Conservation (phyloP, 2,888 invertebrate genomes). For the Diabrotica balteata region DNA sequence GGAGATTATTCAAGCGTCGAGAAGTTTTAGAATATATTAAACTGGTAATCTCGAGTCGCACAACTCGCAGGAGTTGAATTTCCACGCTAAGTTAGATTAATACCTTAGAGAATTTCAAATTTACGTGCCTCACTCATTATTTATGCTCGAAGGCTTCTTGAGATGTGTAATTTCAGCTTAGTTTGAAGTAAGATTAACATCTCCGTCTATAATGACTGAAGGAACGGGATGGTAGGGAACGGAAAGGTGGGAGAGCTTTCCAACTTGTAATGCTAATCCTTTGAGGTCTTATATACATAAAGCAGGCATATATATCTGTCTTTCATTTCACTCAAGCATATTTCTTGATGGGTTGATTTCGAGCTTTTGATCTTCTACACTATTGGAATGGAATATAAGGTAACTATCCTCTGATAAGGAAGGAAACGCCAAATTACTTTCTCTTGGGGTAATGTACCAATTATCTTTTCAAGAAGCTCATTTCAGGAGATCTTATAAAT, state of each 20-base stretch:
- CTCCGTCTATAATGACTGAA: slow-evolving; percentile 46
- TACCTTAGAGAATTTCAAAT: slow-evolving; percentile 62
- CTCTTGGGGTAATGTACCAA: neutral
- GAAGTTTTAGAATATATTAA: slow-evolving; percentile 63
- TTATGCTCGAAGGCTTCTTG: slow-evolving; percentile 61
- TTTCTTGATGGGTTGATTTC: slow-evolving; percentile 32
- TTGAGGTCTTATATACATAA: slow-evolving; percentile 43
- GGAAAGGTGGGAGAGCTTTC: slow-evolving; percentile 40
- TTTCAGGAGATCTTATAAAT: too few relatives aligned
- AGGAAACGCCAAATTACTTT: neutral
- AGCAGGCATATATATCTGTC: slow-evolving; percentile 30
- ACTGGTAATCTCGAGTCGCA: slow-evolving; percentile 61
- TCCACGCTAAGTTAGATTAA: slow-evolving; percentile 63
- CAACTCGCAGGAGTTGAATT: slow-evolving; percentile 61
- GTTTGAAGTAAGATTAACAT: slow-evolving; percentile 56
- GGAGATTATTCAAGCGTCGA: slow-evolving; percentile 56
- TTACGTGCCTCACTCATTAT: slow-evolving; percentile 60
- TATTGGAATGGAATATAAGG: slow-evolving; percentile 13
- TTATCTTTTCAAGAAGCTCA: too few relatives aligned
- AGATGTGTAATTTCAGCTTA: slow-evolving; percentile 60
- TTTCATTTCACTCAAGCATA: slow-evolving; percentile 32
- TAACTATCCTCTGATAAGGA: neutral
- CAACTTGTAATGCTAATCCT: slow-evolving; percentile 41
- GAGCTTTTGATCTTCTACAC: slow-evolving; percentile 27
- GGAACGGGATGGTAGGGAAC: slow-evolving; percentile 35